Percentiles rank a stretch among this genome's conserved stretches.
phyloP scores from a whole-genome alignment of 2,113 vertebrate genomes.

The Sapayoa aenigma region DNA sequence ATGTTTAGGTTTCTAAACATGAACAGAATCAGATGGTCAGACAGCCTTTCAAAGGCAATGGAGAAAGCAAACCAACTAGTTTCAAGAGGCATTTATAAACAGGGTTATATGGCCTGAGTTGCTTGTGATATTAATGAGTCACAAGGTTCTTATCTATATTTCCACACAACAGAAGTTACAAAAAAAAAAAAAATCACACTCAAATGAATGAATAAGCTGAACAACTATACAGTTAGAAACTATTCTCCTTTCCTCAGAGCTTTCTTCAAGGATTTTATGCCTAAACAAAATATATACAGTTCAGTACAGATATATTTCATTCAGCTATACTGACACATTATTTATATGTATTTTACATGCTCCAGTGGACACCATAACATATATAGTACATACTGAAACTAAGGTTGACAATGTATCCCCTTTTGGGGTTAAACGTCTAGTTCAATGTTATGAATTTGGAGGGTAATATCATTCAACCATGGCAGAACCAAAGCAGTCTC shows the following conservation, averaged over 20 bases:
- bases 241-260: neutral
- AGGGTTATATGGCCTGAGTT: neutral
- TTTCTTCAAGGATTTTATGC: slow-evolving; percentile 28
- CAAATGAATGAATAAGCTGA: neutral
- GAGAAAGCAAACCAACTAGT: neutral
- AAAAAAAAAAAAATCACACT: neutral
- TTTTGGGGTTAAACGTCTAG: slow-evolving; percentile 56
- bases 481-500: slow-evolving; percentile 44
- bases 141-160: neutral
- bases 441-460: slow-evolving; percentile 55
- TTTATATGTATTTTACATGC: slow-evolving; percentile 58
- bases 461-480: slow-evolving; percentile 45
- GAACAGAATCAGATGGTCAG: neutral
- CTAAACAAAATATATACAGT: slow-evolving; percentile 8
- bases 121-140: neutral
- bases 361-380: slow-evolving; percentile 48
- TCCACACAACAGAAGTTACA: neutral
- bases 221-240: slow-evolving; percentile 15
- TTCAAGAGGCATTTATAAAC: neutral
- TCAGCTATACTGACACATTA: slow-evolving; percentile 36
- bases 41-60: neutral
- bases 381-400: slow-evolving; percentile 31
- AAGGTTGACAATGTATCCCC: slow-evolving; percentile 33
- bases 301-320: slow-evolving; percentile 33
- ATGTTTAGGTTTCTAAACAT: neutral